A percentile compares a stretch with the other conserved stretches of the same genome.
Conservation (phyloP, 2,113 vertebrate genomes). For the Pomatorhinus ruficollis region DNA sequence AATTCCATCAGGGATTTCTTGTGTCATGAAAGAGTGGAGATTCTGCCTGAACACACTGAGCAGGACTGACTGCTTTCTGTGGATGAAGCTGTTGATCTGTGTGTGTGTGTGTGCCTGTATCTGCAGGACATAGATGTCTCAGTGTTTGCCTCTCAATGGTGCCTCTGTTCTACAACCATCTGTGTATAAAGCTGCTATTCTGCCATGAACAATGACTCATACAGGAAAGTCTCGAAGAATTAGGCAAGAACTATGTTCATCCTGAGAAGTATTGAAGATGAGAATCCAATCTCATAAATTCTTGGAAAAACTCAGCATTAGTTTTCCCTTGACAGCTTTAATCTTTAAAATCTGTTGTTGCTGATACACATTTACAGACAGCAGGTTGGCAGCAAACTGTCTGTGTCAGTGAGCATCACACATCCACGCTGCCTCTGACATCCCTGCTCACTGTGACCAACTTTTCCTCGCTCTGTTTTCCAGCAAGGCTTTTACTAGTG, state of each 20-base stretch:
- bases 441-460: neutral
- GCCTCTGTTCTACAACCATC: constrained; percentile 62
- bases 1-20: constrained; percentile 38
- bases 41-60: constrained; percentile 36
- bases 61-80: constrained; percentile 36
- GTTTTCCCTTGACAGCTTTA: constrained; percentile 15
- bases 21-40: constrained; percentile 12
- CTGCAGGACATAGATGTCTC: constrained; percentile 46
- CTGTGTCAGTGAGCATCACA: neutral
- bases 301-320: constrained; percentile 34
- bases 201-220: constrained; percentile 57
- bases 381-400: neutral
- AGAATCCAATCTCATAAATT: constrained; percentile 2
- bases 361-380: neutral
- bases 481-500: neutral
- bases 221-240: constrained; percentile 55
- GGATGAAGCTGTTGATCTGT: constrained; percentile 23
- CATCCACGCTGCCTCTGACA: neutral
- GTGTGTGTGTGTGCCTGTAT: constrained; percentile 26
- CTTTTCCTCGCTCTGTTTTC: neutral
- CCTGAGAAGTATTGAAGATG: neutral
- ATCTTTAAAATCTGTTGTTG: neutral
- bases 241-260: constrained; percentile 35
- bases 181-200: constrained; percentile 68
- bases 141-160: constrained; percentile 60